These are phyloP conservation scores for Archaeoteleia sp. DNA, from an alignment of 2,888 invertebrate species.

Conservation along the genomic window DNA sequence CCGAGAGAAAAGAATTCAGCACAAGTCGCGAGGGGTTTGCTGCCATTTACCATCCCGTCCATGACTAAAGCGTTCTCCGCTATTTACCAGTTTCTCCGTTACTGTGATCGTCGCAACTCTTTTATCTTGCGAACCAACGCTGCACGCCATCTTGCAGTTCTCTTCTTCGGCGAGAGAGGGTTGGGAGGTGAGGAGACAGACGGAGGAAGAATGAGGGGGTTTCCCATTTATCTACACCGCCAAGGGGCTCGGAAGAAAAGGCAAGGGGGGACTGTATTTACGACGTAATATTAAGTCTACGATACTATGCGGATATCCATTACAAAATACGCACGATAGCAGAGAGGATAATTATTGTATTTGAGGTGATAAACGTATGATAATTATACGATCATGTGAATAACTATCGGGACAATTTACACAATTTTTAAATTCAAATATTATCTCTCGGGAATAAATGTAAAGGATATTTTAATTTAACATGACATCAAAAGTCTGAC, in stretches of 20 bases:
- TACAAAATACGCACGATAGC: slow-evolving; percentile 4
- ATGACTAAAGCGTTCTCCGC: slow-evolving; percentile 55
- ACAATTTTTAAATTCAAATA: no score
- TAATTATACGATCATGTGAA: background rate
- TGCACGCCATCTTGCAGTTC: slow-evolving; percentile 10
- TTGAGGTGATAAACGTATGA: background rate
- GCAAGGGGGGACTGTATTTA: slow-evolving; percentile 5
- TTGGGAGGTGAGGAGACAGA: slow-evolving; percentile 17
- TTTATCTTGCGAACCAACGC: slow-evolving; percentile 54
- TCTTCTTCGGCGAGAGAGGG: slow-evolving; percentile 19
- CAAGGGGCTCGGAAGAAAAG: slow-evolving; percentile 8
- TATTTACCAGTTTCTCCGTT: slow-evolving; percentile 56
- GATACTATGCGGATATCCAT: slow-evolving; percentile 11
- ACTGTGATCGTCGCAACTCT: slow-evolving; percentile 53
- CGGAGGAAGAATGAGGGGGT: slow-evolving; percentile 33
- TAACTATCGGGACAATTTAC: no score
- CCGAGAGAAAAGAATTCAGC: slow-evolving; percentile 11
- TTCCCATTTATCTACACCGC: slow-evolving; percentile 55
- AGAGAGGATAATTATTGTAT: slow-evolving; percentile 11
- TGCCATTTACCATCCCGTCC: slow-evolving; percentile 58
- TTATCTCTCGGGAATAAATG: no score
- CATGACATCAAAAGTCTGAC: no score
- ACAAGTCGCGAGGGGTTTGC: slow-evolving; percentile 34
- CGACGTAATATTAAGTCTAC: slow-evolving; percentile 11
- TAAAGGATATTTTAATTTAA: no score